Evolutionary conservation across 37 sponge, comb jelly and placozoan species (phyloP), one percentile per base, ranked within the genome.

Genomic region (Theonella swinhoei): DNA sequence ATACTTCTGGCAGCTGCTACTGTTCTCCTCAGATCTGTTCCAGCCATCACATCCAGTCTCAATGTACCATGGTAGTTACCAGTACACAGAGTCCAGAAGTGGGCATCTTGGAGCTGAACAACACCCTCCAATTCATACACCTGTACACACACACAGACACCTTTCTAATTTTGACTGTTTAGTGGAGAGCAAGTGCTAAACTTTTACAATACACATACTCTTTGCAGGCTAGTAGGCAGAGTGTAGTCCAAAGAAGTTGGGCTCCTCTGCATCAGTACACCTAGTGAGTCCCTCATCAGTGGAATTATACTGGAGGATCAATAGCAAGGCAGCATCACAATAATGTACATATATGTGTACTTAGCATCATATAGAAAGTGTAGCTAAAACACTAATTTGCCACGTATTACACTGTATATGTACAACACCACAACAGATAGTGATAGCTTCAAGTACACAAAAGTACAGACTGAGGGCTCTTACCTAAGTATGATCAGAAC

Each of bases 291-390:
- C 74, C 47, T 87, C 83, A 95, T 82, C 82, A 95, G 74, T 0
- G 96, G 96, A 34, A 80, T 85, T 39, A 95, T 90, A 87, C 96
- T 93, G 76, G n/a, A n/a, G n/a, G n/a, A n/a, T n/a, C n/a, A n/a
- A n/a, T n/a, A n/a, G n/a, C 25, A 61, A 8, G 58, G 32, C 67
- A 82, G 29, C 20, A 3, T 33, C 1, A n/a, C n/a, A n/a, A n/a
- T n/a, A n/a, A n/a, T n/a, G n/a, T n/a, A n/a, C n/a, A n/a, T n/a
- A n/a, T n/a, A 39, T 11, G 26, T 26, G 23, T n/a, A n/a, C n/a
- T n/a, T n/a, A n/a, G n/a, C n/a, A n/a, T n/a, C n/a, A n/a, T n/a
- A n/a, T n/a, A n/a, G n/a, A n/a, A n/a, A n/a, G n/a, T n/a, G n/a
- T n/a, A n/a, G n/a, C n/a, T n/a, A n/a, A n/a, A n/a, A n/a, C n/a